Base-by-base conservation (phyloP, 2,888 invertebrate genomes). In the Leistus spinibarbis region DNA sequence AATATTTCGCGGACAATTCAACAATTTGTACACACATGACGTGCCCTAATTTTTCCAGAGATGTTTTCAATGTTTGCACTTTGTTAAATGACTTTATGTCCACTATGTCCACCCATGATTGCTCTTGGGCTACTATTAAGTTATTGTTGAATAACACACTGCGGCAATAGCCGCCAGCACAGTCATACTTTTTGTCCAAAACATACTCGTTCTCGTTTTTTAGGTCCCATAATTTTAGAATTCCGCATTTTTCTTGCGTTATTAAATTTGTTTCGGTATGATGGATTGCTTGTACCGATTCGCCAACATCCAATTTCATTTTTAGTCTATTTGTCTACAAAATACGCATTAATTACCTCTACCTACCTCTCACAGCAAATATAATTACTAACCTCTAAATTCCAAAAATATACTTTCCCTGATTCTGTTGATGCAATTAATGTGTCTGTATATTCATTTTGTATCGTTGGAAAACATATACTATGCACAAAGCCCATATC, bases 361-460 rank as follows among this genome's bases (percentile, higher is more conserved):
- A 24, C 24, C 24, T 4, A 3, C 3, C 24, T 7, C 24, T 24
- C 24, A 24, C 24, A 24, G 24, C 24, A 3, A 24, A 24, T 24
- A 24, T 7, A 24, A 24, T 7, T 7, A 27, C 17, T 56, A 86
- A 94, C 94, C 88, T 92, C 90, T 84, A 95, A 88, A 87, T 94
- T 92, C 92, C 93, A 95, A 82, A 93, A 89, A 85, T 92, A 91
- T 80, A 94, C 89, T 81, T 88, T 90, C 80, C 95, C 95, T 83
- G 89, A 90, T 82, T 91, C 89, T 40, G 92, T 91, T 76, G 93
- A 93, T 80, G 92, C 92, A 82, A 93, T 89, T 81, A 95, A 87
- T 82, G 91, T 89, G 78, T 89, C 88, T 80, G 88, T 88, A 78
- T 89, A 88, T 78, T 86, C 86, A 80, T 87, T 84, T 63, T 79